These are phyloP conservation scores for Drosophila crucigera DNA, from an alignment of 2,888 invertebrate species.

Conservation along the genomic window DNA sequence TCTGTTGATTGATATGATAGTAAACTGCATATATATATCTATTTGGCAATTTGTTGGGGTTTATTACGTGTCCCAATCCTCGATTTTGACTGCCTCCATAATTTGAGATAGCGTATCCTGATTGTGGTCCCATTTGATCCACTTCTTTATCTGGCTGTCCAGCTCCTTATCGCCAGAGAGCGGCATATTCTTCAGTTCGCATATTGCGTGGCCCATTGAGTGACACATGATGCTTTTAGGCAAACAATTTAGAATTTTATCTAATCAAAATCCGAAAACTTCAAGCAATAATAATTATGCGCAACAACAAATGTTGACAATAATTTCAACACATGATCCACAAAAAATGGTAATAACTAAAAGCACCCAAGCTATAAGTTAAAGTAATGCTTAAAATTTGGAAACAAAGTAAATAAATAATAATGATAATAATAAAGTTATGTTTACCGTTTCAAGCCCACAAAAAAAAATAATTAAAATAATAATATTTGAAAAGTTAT, in stretches of 20 bases:
- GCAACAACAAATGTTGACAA: slow-evolving; percentile 27
- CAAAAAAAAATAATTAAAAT: background rate
- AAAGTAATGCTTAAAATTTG: background rate
- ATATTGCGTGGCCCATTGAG: slow-evolving; percentile 52
- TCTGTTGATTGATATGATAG: slow-evolving; percentile 14
- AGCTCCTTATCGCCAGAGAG: slow-evolving; percentile 85
- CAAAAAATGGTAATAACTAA: background rate
- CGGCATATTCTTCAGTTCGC: slow-evolving; percentile 55
- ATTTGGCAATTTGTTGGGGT: background rate
- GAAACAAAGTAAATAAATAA: background rate
- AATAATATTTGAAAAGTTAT: background rate
- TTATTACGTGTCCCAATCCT: slow-evolving; percentile 85
- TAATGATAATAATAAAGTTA: background rate
- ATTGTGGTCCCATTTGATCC: slow-evolving; percentile 92
- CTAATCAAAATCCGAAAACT: background rate
- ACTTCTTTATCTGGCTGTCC: slow-evolving; percentile 89
- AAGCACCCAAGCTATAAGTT: background rate
- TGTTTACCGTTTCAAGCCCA: too few species aligned
- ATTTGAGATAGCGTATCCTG: slow-evolving; percentile 89
- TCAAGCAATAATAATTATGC: background rate
- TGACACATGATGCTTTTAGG: slow-evolving; percentile 36
- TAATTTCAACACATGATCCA: slow-evolving; percentile 9
- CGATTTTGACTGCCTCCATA: slow-evolving; percentile 86
- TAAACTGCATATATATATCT: background rate
- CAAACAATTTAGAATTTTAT: slow-evolving; percentile 26